Percentiles rank a stretch among this genome's conserved stretches.
Evolutionary conservation across 1,140 invertebrate genomes (phyloP).

Genomic region (Drosophila kohkoa): DNA sequence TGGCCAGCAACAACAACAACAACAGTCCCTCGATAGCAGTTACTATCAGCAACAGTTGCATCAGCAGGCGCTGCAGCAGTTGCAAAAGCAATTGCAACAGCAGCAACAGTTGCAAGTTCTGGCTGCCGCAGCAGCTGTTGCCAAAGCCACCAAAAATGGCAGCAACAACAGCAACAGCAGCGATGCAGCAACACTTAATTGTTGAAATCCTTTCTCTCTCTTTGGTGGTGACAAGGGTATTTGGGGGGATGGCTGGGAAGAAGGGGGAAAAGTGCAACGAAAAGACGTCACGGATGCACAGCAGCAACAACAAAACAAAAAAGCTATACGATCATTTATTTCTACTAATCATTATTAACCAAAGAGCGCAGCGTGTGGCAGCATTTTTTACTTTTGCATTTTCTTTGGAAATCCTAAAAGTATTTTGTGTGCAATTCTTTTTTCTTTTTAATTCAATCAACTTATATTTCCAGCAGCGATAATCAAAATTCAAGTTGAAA

Average conservation of each 20-base stretch:
- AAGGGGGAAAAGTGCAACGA: background rate
- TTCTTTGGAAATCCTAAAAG: conserved; percentile 33
- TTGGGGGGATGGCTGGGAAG: background rate
- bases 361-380: conserved; percentile 53
- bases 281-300: conserved; percentile 21
- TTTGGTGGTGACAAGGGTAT: background rate
- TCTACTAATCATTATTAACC: conserved; percentile 76
- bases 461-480: conserved; percentile 49
- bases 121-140: conserved; percentile 62
- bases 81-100: conserved; percentile 53
- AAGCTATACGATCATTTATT: conserved; percentile 19
- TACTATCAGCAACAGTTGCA: conserved; percentile 69
- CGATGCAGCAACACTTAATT: conserved; percentile 45
- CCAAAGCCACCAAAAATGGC: conserved; percentile 38
- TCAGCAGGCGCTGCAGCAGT: conserved; percentile 71
- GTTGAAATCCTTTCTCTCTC: conserved; percentile 10
- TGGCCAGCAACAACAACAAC: conserved; percentile 13
- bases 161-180: conserved; percentile 27
- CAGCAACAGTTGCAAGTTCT: conserved; percentile 70
- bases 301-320: background rate
- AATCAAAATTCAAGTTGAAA: conserved; percentile 52
- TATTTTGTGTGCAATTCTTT: conserved; percentile 35
- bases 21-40: conserved; percentile 33
- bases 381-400: conserved; percentile 57
- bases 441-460: conserved; percentile 11